Evolutionary conservation across 2,797 vertebrate species (phyloP).

Genomic region (Prionace glauca): DNA sequence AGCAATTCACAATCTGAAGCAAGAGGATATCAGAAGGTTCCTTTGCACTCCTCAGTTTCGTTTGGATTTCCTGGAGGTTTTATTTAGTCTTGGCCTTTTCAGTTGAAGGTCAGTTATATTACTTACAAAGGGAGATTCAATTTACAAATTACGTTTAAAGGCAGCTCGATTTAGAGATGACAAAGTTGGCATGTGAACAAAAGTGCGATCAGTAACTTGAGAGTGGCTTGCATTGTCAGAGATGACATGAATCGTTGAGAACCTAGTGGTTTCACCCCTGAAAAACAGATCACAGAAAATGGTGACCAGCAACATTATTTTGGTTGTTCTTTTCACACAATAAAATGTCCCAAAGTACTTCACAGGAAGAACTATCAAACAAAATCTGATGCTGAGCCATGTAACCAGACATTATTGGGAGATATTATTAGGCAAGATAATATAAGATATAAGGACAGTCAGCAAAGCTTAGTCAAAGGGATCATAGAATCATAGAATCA

Average conservation of each 20-base stretch:
- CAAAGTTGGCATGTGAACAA: background rate
- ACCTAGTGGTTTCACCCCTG: background rate
- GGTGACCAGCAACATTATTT: background rate
- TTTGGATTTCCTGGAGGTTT: constrained; percentile 5
- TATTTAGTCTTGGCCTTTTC: background rate
- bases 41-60: background rate
- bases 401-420: background rate
- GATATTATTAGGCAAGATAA: too few relatives aligned
- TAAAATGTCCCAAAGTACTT: background rate
- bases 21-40: background rate
- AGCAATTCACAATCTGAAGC: background rate
- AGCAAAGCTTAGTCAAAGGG: background rate
- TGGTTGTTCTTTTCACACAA: background rate
- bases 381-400: background rate
- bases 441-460: background rate
- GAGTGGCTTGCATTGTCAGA: background rate
- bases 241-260: background rate
- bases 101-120: background rate
- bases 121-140: background rate
- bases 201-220: background rate
- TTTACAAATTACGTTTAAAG: background rate
- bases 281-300: background rate
- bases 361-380: background rate
- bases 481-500: too few relatives aligned
- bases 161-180: background rate